Conservation (phyloP, 2,113 vertebrate genomes). For the Notarius lentiginosus region DNA sequence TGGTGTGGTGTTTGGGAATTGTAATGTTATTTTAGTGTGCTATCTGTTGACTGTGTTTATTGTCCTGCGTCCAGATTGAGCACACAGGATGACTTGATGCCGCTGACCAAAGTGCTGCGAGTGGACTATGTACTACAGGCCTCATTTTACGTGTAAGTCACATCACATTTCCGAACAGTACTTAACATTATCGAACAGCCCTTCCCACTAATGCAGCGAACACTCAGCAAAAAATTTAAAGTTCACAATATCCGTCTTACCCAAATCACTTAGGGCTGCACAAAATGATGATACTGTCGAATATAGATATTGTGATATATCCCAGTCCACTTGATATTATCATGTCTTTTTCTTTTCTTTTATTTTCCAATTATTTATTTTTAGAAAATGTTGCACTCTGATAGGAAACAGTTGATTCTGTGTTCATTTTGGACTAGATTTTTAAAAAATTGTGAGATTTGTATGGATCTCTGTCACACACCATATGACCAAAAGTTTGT, state of each 20-base stretch:
- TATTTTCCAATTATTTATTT: not conserved
- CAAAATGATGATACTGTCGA: not conserved
- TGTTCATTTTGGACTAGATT: not conserved
- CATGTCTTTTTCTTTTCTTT: not conserved
- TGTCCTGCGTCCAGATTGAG: slow-evolving; percentile 75
- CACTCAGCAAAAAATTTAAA: not conserved
- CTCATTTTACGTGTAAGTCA: slow-evolving; percentile 71
- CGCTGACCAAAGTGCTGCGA: slow-evolving; percentile 69
- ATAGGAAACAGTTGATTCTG: not conserved
- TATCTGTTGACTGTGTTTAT: slow-evolving; percentile 12
- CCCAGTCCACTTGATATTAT: not conserved
- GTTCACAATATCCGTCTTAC: not conserved
- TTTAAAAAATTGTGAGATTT: not conserved
- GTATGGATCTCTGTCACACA: not conserved
- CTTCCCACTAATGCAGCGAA: not conserved
- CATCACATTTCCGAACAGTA: not conserved
- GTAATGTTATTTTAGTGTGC: not conserved
- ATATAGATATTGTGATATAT: not conserved
- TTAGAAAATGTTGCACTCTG: not conserved
- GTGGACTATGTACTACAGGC: slow-evolving; percentile 81
- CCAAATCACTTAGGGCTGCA: not conserved
- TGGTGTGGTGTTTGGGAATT: not conserved
- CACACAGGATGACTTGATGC: slow-evolving; percentile 75
- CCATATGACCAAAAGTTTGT: not conserved
- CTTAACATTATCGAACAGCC: not conserved